Percentiles rank a stretch among this genome's conserved stretches.
Conservation (phyloP, 1,140 invertebrate genomes). For the Cotesia vestalis region DNA sequence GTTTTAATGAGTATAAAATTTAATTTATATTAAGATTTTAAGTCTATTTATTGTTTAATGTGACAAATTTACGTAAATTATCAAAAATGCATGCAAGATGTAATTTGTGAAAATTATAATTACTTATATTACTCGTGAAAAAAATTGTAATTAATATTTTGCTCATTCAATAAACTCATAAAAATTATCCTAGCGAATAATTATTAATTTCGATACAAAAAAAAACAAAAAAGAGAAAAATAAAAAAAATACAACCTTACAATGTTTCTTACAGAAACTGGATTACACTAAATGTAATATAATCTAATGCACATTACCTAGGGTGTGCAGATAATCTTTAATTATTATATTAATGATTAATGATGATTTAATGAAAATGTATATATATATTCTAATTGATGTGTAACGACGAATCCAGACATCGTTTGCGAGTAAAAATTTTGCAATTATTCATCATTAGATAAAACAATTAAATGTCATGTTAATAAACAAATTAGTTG, state of each 20-base stretch:
- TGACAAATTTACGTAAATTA: too few species aligned
- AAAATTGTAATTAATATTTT: too few species aligned
- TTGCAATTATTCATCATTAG: background rate
- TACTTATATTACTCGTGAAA: too few species aligned
- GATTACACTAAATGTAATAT: background rate
- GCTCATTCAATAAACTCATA: too few species aligned
- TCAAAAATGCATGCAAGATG: too few species aligned
- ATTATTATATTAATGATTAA: conserved; percentile 14
- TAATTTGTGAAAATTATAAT: too few species aligned
- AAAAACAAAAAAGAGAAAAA: conserved; percentile 18
- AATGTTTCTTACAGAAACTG: background rate
- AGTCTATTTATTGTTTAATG: too few species aligned
- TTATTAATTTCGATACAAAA: conserved; percentile 34
- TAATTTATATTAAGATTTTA: too few species aligned
- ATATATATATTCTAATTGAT: background rate
- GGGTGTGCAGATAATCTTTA: background rate
- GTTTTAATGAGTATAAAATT: too few species aligned
- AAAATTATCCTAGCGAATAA: background rate
- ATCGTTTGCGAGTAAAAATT: background rate
- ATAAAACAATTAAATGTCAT: background rate
- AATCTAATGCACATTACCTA: background rate
- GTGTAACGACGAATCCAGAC: background rate
- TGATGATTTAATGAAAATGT: background rate
- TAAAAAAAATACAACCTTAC: background rate
- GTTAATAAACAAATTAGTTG: background rate